These are phyloP conservation scores for Macrosteles quadrilineatus DNA, from an alignment of 1,140 invertebrate species.

Conservation along the genomic window DNA sequence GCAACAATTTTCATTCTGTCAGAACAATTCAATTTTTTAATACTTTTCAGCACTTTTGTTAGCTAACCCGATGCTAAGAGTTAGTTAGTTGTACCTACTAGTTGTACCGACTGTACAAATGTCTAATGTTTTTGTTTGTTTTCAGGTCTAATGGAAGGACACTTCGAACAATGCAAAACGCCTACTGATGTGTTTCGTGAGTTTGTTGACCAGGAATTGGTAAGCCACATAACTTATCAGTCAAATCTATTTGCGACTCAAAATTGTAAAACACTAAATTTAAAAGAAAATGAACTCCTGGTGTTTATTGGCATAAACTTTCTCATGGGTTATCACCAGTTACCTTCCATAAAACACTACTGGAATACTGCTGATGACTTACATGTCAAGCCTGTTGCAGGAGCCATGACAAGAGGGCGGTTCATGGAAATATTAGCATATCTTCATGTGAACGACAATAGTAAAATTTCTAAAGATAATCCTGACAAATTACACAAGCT, in stretches of 20 bases:
- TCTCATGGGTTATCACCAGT: too few species aligned
- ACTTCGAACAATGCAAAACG: constrained; percentile 12
- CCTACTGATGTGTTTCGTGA: background rate
- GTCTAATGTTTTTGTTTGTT: constrained; percentile 1
- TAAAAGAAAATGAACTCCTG: too few species aligned
- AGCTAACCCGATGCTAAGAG: too few species aligned
- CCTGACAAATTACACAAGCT: constrained; percentile 21
- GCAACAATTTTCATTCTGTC: background rate
- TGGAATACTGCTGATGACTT: constrained; percentile 11
- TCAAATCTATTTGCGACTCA: constrained; percentile 1
- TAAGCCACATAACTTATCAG: constrained; percentile 11
- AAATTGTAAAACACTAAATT: constrained; percentile 12
- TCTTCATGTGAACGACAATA: constrained; percentile 26
- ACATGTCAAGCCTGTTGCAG: constrained; percentile 25
- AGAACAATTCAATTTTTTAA: background rate
- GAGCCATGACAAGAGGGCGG: constrained; percentile 24
- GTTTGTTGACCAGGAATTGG: too few species aligned
- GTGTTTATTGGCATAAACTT: too few species aligned
- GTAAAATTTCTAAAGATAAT: background rate
- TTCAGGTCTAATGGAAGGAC: constrained; percentile 3
- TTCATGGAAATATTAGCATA: constrained; percentile 24
- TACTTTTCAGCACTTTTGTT: background rate
- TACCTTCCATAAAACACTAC: too few species aligned
- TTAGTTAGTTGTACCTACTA: too few species aligned
- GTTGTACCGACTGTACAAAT: too few species aligned